Conservation (phyloP, 2,888 invertebrate species). For the Thereva unica region DNA sequence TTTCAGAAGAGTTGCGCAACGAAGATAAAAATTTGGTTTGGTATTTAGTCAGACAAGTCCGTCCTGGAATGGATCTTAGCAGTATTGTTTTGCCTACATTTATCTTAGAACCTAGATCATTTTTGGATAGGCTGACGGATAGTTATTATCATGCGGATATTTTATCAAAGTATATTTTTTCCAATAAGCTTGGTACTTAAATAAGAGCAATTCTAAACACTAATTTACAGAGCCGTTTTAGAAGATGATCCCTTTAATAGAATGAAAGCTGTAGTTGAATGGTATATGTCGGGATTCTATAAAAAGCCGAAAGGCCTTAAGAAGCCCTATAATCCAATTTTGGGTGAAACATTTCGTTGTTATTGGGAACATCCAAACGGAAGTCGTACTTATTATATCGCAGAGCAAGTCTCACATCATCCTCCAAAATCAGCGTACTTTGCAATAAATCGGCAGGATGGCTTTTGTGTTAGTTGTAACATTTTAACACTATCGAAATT, state of each 20-base stretch:
- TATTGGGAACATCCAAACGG: conserved; percentile 83
- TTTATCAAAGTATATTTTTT: conserved; percentile 70
- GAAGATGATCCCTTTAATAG: conserved; percentile 88
- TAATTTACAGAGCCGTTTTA: conserved; percentile 67
- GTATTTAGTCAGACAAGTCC: conserved; percentile 92
- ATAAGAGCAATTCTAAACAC: background rate
- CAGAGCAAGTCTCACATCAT: conserved; percentile 96
- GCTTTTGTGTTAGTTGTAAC: conserved; percentile 88
- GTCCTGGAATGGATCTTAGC: conserved; percentile 92
- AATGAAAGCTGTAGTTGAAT: conserved; percentile 85
- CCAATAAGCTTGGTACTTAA: background rate
- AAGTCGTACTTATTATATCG: conserved; percentile 86
- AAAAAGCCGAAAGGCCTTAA: conserved; percentile 93
- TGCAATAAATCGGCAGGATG: conserved; percentile 91
- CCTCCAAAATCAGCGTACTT: conserved; percentile 93
- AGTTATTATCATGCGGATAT: conserved; percentile 94
- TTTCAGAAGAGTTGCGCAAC: conserved; percentile 90
- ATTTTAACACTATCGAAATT: conserved; percentile 93
- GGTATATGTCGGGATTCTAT: conserved; percentile 93
- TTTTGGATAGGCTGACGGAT: conserved; percentile 90
- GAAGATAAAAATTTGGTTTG: conserved; percentile 95
- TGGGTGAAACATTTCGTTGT: conserved; percentile 90
- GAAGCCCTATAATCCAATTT: conserved; percentile 93
- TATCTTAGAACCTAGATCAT: conserved; percentile 90
- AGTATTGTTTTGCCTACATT: conserved; percentile 89